Conservation (phyloP, 2,888 invertebrate species). For the Macrosiphum euphorbiae region DNA sequence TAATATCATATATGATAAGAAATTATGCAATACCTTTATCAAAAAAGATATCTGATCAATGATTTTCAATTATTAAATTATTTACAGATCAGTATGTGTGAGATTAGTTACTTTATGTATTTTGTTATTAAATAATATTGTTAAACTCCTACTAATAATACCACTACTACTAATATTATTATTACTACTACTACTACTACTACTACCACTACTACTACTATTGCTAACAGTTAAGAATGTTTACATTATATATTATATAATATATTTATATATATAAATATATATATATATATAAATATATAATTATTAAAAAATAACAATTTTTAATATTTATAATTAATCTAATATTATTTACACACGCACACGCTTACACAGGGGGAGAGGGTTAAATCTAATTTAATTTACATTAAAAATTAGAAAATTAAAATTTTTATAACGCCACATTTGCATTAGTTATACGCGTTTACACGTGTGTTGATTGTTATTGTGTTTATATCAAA, state of each 20-base stretch:
- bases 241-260: conserved; percentile 31
- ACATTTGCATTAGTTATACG: conserved; percentile 16
- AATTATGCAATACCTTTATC: background rate
- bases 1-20: background rate
- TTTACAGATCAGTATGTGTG: background rate
- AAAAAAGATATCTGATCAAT: background rate
- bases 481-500: conserved; percentile 18
- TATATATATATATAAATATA: conserved; percentile 1
- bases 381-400: conserved; percentile 35
- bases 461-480: conserved; percentile 5
- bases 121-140: background rate
- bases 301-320: conserved; percentile 58
- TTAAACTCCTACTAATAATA: conserved; percentile 16
- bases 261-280: background rate
- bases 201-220: background rate
- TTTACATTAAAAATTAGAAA: conserved; percentile 28
- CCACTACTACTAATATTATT: background rate
- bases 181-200: background rate
- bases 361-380: conserved; percentile 24
- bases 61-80: conserved; percentile 7
- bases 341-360: conserved; percentile 56
- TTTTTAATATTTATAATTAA: conserved; percentile 48
- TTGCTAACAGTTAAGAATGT: conserved; percentile 27
- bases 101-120: background rate
- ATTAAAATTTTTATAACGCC: background rate